These are phyloP conservation scores for Diadophis punctatus DNA, from an alignment of 2,113 vertebrate species.

Conservation along the genomic window DNA sequence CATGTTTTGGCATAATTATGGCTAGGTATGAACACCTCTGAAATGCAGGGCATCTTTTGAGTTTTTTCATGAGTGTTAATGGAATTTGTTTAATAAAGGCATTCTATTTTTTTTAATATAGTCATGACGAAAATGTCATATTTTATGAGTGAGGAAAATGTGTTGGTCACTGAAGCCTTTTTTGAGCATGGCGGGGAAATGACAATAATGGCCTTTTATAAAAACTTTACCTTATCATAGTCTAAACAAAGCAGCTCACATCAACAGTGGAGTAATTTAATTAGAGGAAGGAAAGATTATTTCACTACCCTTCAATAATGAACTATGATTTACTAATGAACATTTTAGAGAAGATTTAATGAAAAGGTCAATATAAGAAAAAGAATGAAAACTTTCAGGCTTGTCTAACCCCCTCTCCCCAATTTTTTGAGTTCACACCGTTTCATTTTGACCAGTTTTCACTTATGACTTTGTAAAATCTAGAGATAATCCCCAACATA, in stretches of 20 bases:
- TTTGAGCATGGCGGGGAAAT: constrained; percentile 27
- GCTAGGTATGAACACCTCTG: not conserved
- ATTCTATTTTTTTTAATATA: constrained; percentile 51
- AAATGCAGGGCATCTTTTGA: not conserved
- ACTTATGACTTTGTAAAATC: constrained; percentile 51
- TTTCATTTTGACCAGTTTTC: constrained; percentile 41
- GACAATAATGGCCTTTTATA: constrained; percentile 54
- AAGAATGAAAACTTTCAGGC: constrained; percentile 58
- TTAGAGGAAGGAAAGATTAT: constrained; percentile 30
- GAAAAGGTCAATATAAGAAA: constrained; percentile 60
- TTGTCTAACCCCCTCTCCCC: constrained; percentile 4
- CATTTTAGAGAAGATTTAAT: constrained; percentile 53
- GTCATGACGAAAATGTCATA: constrained; percentile 62
- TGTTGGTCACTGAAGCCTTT: constrained; percentile 5
- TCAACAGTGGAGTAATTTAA: constrained; percentile 34
- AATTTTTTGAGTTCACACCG: constrained; percentile 46
- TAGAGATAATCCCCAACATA: constrained; percentile 52
- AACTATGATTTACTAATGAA: constrained; percentile 55
- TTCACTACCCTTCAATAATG: constrained; percentile 63
- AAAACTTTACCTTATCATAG: constrained; percentile 39
- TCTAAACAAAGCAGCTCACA: constrained; percentile 49
- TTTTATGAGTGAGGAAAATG: constrained; percentile 44
- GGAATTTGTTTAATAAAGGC: not conserved
- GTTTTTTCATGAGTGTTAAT: accelerated
- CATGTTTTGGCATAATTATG: not conserved